These are phyloP conservation scores for Fregata magnificens DNA, from an alignment of 2,113 vertebrate genomes.

Conservation along the genomic window DNA sequence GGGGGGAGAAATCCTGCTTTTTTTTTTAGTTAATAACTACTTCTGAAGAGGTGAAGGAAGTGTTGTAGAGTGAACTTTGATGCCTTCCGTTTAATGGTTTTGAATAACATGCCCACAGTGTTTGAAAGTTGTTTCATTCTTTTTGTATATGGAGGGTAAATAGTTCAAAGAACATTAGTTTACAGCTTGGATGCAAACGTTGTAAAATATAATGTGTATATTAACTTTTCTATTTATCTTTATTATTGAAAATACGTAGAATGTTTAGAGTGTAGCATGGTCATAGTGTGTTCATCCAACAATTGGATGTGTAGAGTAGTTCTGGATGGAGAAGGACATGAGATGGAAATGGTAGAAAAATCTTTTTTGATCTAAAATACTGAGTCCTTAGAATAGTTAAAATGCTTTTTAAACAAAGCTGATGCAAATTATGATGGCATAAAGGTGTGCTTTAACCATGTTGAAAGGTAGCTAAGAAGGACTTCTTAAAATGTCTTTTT, in stretches of 20 bases:
- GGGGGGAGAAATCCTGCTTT: not conserved
- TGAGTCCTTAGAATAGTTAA: conserved; percentile 56
- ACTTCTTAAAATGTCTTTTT: conserved; percentile 58
- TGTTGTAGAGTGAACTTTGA: conserved; percentile 56
- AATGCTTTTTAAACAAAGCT: conserved; percentile 48
- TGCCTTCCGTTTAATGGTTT: conserved; percentile 77
- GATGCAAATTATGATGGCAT: conserved; percentile 66
- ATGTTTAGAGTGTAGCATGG: conserved; percentile 64
- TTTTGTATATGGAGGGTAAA: conserved; percentile 78
- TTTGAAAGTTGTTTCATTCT: conserved; percentile 59
- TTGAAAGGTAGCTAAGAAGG: conserved; percentile 35
- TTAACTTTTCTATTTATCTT: conserved; percentile 84
- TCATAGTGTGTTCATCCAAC: conserved; percentile 59
- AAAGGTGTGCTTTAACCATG: conserved; percentile 37
- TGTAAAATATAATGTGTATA: conserved; percentile 82
- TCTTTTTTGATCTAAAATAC: conserved; percentile 53
- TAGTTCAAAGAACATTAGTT: conserved; percentile 81
- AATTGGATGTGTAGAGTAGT: conserved; percentile 70
- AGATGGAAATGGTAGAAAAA: conserved; percentile 55
- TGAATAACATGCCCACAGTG: conserved; percentile 71
- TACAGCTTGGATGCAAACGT: conserved; percentile 78
- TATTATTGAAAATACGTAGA: conserved; percentile 72
- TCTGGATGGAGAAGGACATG: conserved; percentile 50
- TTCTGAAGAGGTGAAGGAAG: conserved; percentile 64
- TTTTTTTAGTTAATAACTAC: conserved; percentile 38